Percentiles rank a stretch among this genome's conserved stretches.
Evolutionary conservation across 2,113 vertebrate species (phyloP).

Genomic region (Sisor rabdophorus): DNA sequence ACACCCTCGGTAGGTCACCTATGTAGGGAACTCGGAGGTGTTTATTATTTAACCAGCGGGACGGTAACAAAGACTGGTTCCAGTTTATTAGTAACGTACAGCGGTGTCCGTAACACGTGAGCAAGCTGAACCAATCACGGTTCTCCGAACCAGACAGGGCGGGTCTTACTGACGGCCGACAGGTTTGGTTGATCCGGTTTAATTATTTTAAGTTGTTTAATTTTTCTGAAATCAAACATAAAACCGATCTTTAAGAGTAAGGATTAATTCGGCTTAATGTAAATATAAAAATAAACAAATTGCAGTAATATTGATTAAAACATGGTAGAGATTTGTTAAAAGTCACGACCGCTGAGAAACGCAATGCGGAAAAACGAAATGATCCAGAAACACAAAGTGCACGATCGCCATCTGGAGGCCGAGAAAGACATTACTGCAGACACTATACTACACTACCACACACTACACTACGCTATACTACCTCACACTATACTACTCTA

Average conservation of each 20-base stretch:
- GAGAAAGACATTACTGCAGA: background rate
- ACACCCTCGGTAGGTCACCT: background rate
- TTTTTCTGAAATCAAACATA: background rate
- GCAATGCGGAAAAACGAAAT: background rate
- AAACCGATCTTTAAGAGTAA: background rate
- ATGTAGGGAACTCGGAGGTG: background rate
- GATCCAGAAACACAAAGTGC: background rate
- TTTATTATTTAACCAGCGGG: background rate
- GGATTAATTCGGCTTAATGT: too few species aligned
- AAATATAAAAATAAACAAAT: background rate
- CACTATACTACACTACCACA: too few species aligned
- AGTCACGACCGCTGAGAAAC: background rate
- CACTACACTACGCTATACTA: too few species aligned
- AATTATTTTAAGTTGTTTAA: background rate
- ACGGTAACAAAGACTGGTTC: background rate
- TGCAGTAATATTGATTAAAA: background rate
- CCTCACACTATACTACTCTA: too few species aligned
- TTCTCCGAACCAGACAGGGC: background rate
- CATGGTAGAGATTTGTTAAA: too few species aligned
- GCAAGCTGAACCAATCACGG: slow-evolving; percentile 30
- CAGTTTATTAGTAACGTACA: background rate
- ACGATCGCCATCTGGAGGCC: background rate
- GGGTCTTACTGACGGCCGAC: background rate
- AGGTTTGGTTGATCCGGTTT: background rate
- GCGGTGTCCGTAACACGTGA: slow-evolving; percentile 15